Conservation (phyloP, 2,797 vertebrate genomes). For the Garrulus glandarius region DNA sequence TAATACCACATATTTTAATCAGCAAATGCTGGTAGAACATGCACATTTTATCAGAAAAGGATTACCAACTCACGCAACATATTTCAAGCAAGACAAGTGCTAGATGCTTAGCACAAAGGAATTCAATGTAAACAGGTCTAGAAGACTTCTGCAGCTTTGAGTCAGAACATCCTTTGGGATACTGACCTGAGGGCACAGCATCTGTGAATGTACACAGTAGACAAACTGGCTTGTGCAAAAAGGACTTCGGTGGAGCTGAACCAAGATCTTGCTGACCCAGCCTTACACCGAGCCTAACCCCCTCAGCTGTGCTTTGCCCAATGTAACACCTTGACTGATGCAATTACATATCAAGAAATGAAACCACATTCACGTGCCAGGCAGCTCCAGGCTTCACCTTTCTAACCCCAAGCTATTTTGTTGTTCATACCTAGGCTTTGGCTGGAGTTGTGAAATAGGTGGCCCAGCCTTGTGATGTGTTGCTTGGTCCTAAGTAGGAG, state of each 20-base stretch:
- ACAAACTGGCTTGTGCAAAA: background rate
- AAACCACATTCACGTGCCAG: background rate
- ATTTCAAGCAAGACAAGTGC: background rate
- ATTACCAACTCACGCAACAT: background rate
- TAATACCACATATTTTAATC: background rate
- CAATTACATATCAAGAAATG: background rate
- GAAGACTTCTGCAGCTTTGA: background rate
- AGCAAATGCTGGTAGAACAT: background rate
- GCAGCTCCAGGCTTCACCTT: background rate
- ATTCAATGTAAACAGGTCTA: background rate
- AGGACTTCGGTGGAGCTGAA: background rate
- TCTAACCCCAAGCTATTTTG: background rate
- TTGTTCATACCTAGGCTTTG: background rate
- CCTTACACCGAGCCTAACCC: background rate
- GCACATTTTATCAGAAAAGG: background rate
- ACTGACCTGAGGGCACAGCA: background rate
- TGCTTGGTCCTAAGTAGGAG: background rate
- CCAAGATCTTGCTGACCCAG: background rate
- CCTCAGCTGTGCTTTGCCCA: background rate
- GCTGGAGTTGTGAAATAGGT: background rate
- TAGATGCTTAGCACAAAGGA: background rate
- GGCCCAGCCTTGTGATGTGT: background rate
- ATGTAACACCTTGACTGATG: background rate
- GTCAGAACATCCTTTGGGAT: background rate
- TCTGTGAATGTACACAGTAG: background rate